Percentiles rank a stretch among this genome's conserved stretches.
phyloP scores from a whole-genome alignment of 2,888 invertebrate species.

The Lasioglossum calceatum region DNA sequence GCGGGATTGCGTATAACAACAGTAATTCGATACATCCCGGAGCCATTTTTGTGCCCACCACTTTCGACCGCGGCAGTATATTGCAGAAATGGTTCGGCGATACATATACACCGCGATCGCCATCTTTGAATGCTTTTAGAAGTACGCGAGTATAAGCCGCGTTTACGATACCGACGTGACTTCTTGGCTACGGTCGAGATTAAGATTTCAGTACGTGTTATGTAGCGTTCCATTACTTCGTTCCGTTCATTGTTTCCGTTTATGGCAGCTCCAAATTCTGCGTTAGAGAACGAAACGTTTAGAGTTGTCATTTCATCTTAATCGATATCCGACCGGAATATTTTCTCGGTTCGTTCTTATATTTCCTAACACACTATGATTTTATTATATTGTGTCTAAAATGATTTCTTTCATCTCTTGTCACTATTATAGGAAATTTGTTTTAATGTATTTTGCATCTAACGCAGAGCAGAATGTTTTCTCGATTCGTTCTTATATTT shows the following conservation, averaged over 20 bases:
- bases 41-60: background rate
- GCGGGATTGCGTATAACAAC: background rate
- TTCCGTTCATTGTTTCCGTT: background rate
- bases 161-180: background rate
- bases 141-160: background rate
- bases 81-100: background rate
- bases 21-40: background rate
- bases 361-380: too few species aligned
- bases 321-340: too few species aligned
- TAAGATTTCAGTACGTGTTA: background rate
- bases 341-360: too few species aligned
- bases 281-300: background rate
- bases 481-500: too few species aligned
- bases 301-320: background rate
- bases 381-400: too few species aligned
- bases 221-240: background rate
- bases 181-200: background rate
- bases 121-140: constrained; percentile 6
- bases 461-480: too few species aligned
- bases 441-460: too few species aligned
- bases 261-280: background rate
- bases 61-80: background rate
- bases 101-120: background rate
- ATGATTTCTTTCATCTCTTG: too few species aligned
- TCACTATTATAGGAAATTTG: too few species aligned